Evolutionary conservation across 2,113 vertebrate species (phyloP).

Genomic region (Gallinago paraguaiae): DNA sequence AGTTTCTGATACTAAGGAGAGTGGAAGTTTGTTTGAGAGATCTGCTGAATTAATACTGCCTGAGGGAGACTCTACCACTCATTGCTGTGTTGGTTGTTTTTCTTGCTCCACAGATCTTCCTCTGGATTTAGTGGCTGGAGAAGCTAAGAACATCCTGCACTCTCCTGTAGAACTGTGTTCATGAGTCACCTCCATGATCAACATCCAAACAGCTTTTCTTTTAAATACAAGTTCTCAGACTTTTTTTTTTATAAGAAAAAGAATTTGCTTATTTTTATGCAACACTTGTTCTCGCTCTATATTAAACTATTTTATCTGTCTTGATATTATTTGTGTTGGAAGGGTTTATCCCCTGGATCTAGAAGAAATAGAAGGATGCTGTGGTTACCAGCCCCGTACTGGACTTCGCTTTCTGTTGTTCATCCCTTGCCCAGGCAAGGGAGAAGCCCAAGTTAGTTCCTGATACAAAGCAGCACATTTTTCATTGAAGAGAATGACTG

Average conservation of each 20-base stretch:
- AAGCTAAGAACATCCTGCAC: conserved; percentile 58
- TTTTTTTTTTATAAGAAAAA: background rate
- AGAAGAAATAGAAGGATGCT: background rate
- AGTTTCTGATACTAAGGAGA: background rate
- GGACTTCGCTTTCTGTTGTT: background rate
- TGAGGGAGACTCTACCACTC: background rate
- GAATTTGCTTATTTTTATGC: conserved; percentile 44
- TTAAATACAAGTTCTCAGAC: background rate
- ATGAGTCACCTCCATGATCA: background rate
- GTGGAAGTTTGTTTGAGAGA: background rate
- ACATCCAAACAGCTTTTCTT: background rate
- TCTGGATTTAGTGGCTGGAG: conserved; percentile 81
- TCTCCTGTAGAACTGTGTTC: background rate
- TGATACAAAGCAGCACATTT: background rate
- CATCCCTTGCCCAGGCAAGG: background rate
- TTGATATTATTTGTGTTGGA: background rate
- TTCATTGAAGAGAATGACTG: background rate
- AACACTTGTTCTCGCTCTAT: background rate
- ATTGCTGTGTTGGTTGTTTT: background rate
- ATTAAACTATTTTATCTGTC: conserved; percentile 71
- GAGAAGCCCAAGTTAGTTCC: background rate
- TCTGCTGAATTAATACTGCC: conserved; percentile 7
- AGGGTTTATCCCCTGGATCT: background rate
- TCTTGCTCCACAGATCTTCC: conserved; percentile 68
- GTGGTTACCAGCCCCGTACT: background rate